These are phyloP conservation scores for Palythoa grandiflora DNA, from an alignment of 92 coral and sea anemone genomes.

Conservation along the genomic window DNA sequence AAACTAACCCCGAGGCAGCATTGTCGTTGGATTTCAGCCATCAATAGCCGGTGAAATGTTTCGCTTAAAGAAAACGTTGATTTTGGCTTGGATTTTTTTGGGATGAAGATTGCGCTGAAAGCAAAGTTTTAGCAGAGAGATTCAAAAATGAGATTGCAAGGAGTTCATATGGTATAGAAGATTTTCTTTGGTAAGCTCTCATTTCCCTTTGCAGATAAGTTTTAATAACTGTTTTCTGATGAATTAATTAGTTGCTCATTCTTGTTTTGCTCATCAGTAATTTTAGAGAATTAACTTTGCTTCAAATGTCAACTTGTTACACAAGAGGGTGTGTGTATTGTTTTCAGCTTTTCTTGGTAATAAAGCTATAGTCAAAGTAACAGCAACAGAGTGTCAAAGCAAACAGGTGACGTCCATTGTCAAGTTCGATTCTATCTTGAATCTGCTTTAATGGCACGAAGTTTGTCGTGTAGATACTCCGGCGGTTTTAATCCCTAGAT, in stretches of 20 bases:
- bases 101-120: background rate
- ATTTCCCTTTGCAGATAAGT: background rate
- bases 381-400: background rate
- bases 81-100: background rate
- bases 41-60: background rate
- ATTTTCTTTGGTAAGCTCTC: constrained; percentile 2
- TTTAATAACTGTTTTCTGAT: background rate
- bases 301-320: constrained; percentile 16
- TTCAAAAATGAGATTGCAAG: constrained; percentile 20
- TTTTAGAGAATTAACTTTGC: background rate
- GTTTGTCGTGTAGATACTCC: no score
- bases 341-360: constrained; percentile 4
- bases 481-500: constrained; percentile 19
- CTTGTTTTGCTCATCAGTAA: background rate
- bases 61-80: background rate
- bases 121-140: background rate
- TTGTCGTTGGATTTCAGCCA: background rate
- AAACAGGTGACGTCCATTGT: background rate
- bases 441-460: background rate
- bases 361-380: background rate
- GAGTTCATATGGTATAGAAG: constrained; percentile 6
- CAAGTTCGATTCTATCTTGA: background rate
- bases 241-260: background rate
- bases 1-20: background rate
- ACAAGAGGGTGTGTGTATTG: constrained; percentile 8